Evolutionary conservation across 2,113 vertebrate genomes (phyloP).

Genomic region (Neodontobutis hainanensis): DNA sequence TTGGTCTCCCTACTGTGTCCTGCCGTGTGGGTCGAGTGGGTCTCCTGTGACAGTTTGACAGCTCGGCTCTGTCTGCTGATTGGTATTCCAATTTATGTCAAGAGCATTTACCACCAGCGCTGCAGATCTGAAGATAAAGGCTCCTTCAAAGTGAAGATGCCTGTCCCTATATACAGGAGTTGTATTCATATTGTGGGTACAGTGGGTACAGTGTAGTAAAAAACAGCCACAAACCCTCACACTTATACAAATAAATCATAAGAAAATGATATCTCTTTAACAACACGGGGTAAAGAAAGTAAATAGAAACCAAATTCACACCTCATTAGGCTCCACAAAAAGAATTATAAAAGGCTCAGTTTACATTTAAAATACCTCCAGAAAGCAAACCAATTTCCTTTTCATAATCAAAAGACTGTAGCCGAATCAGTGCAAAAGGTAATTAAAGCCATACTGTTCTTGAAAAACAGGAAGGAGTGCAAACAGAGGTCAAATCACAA

Average conservation of each 20-base stretch:
- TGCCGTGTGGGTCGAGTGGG: neutral
- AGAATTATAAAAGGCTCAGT: neutral
- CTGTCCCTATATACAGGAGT: neutral
- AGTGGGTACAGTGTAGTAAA: neutral
- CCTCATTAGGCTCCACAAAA: constrained; percentile 19
- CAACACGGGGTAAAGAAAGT: constrained; percentile 17
- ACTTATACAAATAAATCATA: constrained; percentile 25
- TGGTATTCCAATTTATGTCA: constrained; percentile 5
- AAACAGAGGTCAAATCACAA: constrained; percentile 26
- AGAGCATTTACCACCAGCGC: constrained; percentile 1
- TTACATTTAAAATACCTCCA: constrained; percentile 18
- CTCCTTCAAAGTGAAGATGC: neutral
- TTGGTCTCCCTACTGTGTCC: constrained; percentile 18
- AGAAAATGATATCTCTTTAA: constrained; percentile 27
- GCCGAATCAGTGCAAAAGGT: constrained; percentile 6
- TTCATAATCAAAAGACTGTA: constrained; percentile 20
- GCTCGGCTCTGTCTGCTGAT: constrained; percentile 7
- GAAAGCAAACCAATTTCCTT: constrained; percentile 15
- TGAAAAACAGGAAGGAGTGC: constrained; percentile 12
- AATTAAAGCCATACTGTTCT: constrained; percentile 42
- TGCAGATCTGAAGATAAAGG: neutral
- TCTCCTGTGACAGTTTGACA: constrained; percentile 11
- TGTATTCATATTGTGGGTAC: neutral
- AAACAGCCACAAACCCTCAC: constrained; percentile 11
- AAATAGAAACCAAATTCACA: constrained; percentile 29